Percentiles rank a stretch among this genome's conserved stretches.
These are phyloP conservation scores for Conus ventricosus DNA, from an alignment of 1,140 invertebrate species.

Conservation along the genomic window DNA sequence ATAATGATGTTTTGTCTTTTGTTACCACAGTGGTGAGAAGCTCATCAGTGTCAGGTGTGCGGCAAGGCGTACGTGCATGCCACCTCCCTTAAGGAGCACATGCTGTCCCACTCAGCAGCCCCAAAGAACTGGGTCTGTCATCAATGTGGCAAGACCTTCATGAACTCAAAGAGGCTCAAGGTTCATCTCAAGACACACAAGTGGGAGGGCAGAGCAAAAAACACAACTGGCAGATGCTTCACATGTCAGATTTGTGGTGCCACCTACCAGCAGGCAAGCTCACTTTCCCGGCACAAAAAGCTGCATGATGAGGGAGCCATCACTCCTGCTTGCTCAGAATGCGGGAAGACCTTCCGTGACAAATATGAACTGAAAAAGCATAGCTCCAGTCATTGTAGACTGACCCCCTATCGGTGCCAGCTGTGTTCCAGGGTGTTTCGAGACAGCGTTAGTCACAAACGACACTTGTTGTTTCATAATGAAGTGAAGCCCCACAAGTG, in stretches of 20 bases:
- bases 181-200: conserved; percentile 19
- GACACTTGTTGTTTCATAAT: not conserved
- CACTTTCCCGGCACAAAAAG: conserved; percentile 5
- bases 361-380: conserved; percentile 15
- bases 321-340: not conserved
- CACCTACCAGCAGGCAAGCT: conserved; percentile 8
- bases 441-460: not conserved
- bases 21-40: not conserved
- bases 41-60: not conserved
- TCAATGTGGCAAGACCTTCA: conserved; percentile 7
- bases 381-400: not conserved
- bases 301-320: not conserved
- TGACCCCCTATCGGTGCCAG: not conserved
- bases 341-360: conserved; percentile 12
- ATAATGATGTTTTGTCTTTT: not conserved
- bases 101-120: conserved; percentile 1
- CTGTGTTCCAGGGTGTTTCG: not conserved
- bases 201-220: not conserved
- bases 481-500: not conserved
- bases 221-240: not conserved
- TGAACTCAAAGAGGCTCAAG: conserved; percentile 17
- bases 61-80: conserved; percentile 19
- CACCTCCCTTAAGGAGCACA: conserved; percentile 21
- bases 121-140: conserved; percentile 9
- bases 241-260: not conserved